phyloP scores from a whole-genome alignment of 2,888 invertebrate genomes.

The Dicranocentrus wangi region DNA sequence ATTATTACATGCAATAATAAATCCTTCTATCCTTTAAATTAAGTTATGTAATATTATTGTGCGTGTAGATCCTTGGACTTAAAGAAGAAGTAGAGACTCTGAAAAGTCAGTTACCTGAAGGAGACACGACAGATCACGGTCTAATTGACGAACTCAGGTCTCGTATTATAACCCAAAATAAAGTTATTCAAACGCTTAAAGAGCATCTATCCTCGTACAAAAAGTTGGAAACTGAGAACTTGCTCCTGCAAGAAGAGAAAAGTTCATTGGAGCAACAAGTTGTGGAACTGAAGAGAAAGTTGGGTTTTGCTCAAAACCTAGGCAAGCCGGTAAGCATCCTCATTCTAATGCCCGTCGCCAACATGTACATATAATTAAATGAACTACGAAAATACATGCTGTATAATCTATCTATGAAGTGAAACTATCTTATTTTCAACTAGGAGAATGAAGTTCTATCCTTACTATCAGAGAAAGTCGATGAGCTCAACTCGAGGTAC shows the following conservation, averaged over 20 bases:
- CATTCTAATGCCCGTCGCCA: no score
- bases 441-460: constrained; percentile 68
- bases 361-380: no score
- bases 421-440: constrained; percentile 10
- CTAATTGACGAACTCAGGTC: constrained; percentile 63
- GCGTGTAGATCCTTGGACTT: constrained; percentile 40
- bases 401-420: no score
- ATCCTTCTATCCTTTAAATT: no score
- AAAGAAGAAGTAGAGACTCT: constrained; percentile 45
- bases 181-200: constrained; percentile 64
- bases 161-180: constrained; percentile 65
- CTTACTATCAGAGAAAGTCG: constrained; percentile 67
- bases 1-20: no score
- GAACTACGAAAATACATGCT: no score
- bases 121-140: constrained; percentile 33
- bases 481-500: constrained; percentile 66
- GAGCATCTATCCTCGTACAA: constrained; percentile 58
- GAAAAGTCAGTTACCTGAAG: constrained; percentile 44
- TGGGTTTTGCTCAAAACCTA: constrained; percentile 63
- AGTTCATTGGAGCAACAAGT: constrained; percentile 56
- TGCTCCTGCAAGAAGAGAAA: constrained; percentile 59
- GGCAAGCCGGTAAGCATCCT: constrained; percentile 63
- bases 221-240: constrained; percentile 51
- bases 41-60: constrained; percentile 5
- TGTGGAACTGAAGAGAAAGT: constrained; percentile 55